These are phyloP conservation scores for Lucilia cuprina DNA, from an alignment of 1,140 invertebrate species.

Conservation along the genomic window DNA sequence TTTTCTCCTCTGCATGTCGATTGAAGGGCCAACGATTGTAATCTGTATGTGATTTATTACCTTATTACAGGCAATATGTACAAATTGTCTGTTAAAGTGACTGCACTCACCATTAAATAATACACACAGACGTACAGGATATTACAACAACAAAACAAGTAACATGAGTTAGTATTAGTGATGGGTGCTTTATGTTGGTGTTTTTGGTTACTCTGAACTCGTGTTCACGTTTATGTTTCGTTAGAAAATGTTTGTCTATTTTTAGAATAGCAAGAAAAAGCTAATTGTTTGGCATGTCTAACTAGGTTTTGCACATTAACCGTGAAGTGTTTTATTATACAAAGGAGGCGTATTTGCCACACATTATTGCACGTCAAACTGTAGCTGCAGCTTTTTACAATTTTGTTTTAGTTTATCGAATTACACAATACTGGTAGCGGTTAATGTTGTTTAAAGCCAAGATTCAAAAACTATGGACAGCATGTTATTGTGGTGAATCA, in stretches of 20 bases:
- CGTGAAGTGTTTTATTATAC: conserved; percentile 7
- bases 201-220: background rate
- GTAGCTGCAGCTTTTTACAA: background rate
- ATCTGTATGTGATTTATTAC: conserved; percentile 31
- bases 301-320: conserved; percentile 1
- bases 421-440: background rate
- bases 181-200: background rate
- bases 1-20: background rate
- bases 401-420: background rate
- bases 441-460: background rate
- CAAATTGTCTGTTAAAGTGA: conserved; percentile 22
- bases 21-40: conserved; percentile 22
- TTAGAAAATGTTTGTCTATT: background rate
- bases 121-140: background rate
- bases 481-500: background rate
- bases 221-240: background rate
- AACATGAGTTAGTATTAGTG: background rate
- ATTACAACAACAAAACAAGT: no score
- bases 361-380: background rate
- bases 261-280: background rate
- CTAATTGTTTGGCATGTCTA: background rate
- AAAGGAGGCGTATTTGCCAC: background rate
- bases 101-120: background rate
- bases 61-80: conserved; percentile 34
- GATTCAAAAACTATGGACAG: background rate